phyloP scores from a whole-genome alignment of 64 coral and sea anemone genomes.

The Dendronephthya gigantea region DNA sequence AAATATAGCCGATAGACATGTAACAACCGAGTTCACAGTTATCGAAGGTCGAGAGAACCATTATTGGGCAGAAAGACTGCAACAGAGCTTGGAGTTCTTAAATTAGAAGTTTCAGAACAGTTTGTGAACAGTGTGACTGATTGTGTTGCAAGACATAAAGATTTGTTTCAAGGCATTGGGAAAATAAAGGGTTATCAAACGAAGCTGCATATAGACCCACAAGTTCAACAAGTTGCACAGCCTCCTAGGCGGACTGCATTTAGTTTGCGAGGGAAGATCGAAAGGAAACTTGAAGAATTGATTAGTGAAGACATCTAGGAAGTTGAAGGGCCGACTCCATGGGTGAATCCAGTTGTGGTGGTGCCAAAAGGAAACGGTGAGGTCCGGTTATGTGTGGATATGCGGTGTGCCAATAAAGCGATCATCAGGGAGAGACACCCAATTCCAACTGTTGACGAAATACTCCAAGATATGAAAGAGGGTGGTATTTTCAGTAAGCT shows the following conservation, averaged over 20 bases:
- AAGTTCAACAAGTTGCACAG: slow-evolving; percentile 26
- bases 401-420: slow-evolving; percentile 27
- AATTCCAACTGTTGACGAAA: background rate
- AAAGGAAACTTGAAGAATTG: background rate
- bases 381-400: slow-evolving; percentile 23
- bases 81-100: too few species aligned
- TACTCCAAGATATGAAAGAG: slow-evolving; percentile 31
- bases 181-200: slow-evolving; percentile 30
- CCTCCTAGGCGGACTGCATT: background rate
- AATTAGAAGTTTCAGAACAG: too few species aligned
- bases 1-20: too few species aligned
- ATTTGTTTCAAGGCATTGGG: background rate
- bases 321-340: background rate
- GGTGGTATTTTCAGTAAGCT: slow-evolving; percentile 30
- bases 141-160: background rate
- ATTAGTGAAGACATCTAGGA: background rate
- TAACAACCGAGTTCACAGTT: slow-evolving; percentile 8
- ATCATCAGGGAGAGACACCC: slow-evolving; percentile 4
- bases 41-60: too few species aligned
- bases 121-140: too few species aligned
- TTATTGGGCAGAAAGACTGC: too few species aligned
- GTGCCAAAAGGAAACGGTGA: background rate
- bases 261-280: background rate
- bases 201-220: slow-evolving; percentile 24
- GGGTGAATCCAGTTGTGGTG: background rate